These are phyloP conservation scores for Leiothrix lutea DNA, from an alignment of 2,113 vertebrate genomes.

Conservation along the genomic window DNA sequence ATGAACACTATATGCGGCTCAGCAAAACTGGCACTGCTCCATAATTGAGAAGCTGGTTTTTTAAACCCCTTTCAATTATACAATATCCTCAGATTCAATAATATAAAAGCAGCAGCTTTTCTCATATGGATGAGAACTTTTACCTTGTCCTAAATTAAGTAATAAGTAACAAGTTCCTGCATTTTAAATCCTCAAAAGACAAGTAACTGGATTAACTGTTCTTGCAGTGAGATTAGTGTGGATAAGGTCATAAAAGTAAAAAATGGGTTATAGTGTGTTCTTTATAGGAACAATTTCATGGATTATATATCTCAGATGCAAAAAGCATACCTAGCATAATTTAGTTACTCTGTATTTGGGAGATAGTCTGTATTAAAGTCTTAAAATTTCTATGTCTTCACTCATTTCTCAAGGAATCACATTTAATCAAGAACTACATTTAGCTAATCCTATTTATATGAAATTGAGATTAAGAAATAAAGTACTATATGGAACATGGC, in stretches of 20 bases:
- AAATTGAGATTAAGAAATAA: not conserved
- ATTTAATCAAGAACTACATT: not conserved
- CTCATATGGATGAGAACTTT: not conserved
- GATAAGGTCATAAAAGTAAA: not conserved
- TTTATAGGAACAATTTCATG: not conserved
- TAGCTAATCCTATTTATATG: not conserved
- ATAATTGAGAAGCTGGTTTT: not conserved
- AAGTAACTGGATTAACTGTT: constrained; percentile 15
- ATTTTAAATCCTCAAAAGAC: constrained; percentile 3
- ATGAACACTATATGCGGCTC: not conserved
- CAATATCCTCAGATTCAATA: not conserved
- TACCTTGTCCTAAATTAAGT: not conserved
- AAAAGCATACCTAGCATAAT: not conserved
- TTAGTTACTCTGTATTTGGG: not conserved
- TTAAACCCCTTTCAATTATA: not conserved
- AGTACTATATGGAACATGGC: not conserved
- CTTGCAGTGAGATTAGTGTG: not conserved
- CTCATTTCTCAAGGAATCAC: not conserved
- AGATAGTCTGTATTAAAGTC: not conserved
- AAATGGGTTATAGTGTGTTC: not conserved
- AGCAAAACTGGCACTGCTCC: not conserved
- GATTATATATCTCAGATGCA: not conserved
- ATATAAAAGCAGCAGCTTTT: not conserved
- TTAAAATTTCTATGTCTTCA: not conserved
- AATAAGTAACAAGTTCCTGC: not conserved